phyloP scores from a whole-genome alignment of 23 tunicate genomes.

The Ciona savignyi region DNA sequence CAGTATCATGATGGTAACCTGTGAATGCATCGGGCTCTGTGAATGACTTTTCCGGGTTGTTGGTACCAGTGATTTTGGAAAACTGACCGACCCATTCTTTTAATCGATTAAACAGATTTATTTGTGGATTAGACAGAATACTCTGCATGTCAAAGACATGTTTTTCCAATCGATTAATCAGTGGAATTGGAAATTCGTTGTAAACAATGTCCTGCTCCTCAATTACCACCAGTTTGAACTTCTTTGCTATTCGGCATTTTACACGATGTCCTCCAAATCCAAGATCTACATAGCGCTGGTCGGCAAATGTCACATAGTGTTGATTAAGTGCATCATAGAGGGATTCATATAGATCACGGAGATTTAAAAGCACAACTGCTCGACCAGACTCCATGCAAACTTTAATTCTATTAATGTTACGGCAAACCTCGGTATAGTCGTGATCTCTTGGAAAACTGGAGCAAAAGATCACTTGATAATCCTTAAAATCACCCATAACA shows the following conservation, averaged over 20 bases:
- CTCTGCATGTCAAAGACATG: constrained; percentile 21
- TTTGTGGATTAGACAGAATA: constrained; percentile 8
- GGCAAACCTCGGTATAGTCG: constrained; percentile 46
- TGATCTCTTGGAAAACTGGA: constrained; percentile 56
- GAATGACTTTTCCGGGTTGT: background rate
- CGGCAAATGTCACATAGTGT: constrained; percentile 58
- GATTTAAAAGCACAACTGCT: constrained; percentile 35
- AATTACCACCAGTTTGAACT: constrained; percentile 42
- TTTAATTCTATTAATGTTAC: constrained; percentile 46
- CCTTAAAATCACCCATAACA: constrained; percentile 3
- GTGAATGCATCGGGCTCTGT: constrained; percentile 19
- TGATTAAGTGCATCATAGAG: constrained; percentile 61
- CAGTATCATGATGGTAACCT: constrained; percentile 46
- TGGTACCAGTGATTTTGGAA: background rate
- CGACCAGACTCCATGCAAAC: constrained; percentile 59
- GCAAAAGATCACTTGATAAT: constrained; percentile 45
- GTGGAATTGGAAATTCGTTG: constrained; percentile 47
- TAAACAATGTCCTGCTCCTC: constrained; percentile 44
- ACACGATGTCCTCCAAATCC: constrained; percentile 70
- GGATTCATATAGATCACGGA: constrained; percentile 50
- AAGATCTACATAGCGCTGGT: constrained; percentile 49
- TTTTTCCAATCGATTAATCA: constrained; percentile 53
- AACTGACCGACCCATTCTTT: constrained; percentile 21
- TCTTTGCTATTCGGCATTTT: constrained; percentile 40
- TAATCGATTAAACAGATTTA: background rate